Evolutionary conservation across 1,140 invertebrate genomes (phyloP).

Genomic region (Orchestia grillus): DNA sequence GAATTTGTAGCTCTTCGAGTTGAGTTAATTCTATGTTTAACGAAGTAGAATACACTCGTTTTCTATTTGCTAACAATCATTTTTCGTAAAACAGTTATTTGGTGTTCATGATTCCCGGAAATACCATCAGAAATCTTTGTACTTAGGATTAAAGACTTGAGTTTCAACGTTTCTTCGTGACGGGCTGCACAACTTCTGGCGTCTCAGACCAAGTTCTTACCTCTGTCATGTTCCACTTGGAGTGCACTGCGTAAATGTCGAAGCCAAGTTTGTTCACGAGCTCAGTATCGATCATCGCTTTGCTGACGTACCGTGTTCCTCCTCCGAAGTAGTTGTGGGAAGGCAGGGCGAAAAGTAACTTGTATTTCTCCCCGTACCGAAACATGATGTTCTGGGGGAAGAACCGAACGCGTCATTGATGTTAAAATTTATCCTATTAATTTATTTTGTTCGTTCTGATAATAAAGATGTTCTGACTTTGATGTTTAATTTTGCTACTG

Average conservation of each 20-base stretch:
- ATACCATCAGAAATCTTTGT: too few relatives aligned
- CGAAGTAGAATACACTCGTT: too few relatives aligned
- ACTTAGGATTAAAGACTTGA: too few relatives aligned
- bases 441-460: too few relatives aligned
- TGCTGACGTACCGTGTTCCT: background rate
- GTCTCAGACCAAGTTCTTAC: background rate
- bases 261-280: background rate
- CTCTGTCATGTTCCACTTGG: background rate
- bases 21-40: background rate
- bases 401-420: background rate
- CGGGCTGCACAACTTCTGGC: background rate
- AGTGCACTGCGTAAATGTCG: slow-evolving; percentile 13
- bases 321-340: slow-evolving; percentile 37
- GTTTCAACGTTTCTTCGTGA: too few relatives aligned
- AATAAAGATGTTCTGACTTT: too few relatives aligned
- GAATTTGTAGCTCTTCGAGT: background rate
- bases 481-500: too few relatives aligned
- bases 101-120: too few relatives aligned
- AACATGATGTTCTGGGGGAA: slow-evolving; percentile 12
- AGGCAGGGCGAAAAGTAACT: slow-evolving; percentile 15
- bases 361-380: slow-evolving; percentile 17
- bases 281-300: slow-evolving; percentile 2
- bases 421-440: too few relatives aligned
- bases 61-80: too few relatives aligned
- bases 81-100: too few relatives aligned